These are phyloP conservation scores for Zaprionus obscuricornis DNA, from an alignment of 2,888 invertebrate genomes.

Conservation along the genomic window DNA sequence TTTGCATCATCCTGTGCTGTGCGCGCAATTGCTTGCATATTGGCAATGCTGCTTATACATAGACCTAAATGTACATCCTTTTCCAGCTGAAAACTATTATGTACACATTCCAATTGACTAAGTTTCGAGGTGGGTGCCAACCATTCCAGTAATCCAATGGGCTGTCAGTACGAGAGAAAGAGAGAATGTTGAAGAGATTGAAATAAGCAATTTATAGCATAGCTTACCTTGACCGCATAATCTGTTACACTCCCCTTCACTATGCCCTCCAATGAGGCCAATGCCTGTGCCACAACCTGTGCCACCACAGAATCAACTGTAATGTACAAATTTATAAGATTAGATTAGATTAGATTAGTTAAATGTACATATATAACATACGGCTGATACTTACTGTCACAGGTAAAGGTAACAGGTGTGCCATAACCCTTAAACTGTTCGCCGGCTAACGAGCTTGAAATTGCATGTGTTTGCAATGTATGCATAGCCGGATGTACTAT, in stretches of 20 bases:
- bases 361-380: too few relatives aligned
- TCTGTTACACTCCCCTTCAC: conserved; percentile 87
- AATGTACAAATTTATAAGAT: conserved; percentile 80
- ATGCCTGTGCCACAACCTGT: conserved; percentile 92
- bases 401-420: conserved; percentile 93
- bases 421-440: conserved; percentile 82
- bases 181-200: background rate
- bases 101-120: conserved; percentile 96
- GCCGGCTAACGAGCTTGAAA: conserved; percentile 78
- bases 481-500: conserved; percentile 87
- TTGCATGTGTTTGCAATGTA: conserved; percentile 83
- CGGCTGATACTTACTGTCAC: conserved; percentile 88
- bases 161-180: conserved; percentile 64
- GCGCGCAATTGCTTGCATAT: conserved; percentile 89
- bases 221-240: conserved; percentile 86
- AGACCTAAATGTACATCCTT: conserved; percentile 91
- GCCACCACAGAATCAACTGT: conserved; percentile 93
- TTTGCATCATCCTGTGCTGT: conserved; percentile 92
- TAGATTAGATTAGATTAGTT: background rate
- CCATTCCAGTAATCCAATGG: conserved; percentile 93
- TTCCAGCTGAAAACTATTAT: conserved; percentile 96
- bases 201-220: background rate
- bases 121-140: conserved; percentile 92
- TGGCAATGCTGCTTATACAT: conserved; percentile 87
- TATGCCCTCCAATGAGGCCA: conserved; percentile 91